These are phyloP conservation scores for Glyphotaelius pellucidus DNA, from an alignment of 2,888 invertebrate species.

Conservation along the genomic window DNA sequence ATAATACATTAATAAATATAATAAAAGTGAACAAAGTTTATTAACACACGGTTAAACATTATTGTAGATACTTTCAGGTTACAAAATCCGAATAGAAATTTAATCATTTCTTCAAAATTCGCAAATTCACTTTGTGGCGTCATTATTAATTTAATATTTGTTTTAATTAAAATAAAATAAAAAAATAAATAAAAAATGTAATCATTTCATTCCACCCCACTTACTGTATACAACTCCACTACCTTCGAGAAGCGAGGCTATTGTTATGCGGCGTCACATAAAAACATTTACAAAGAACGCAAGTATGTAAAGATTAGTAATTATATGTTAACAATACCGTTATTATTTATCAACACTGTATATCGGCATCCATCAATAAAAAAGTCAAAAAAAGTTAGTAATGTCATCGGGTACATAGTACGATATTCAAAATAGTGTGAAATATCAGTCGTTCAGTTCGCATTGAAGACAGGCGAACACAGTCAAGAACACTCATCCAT, in stretches of 20 bases:
- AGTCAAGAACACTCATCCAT: background rate
- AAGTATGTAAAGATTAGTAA: background rate
- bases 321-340: background rate
- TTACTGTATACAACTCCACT: background rate
- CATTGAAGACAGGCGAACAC: background rate
- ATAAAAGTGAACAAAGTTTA: background rate
- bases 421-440: background rate
- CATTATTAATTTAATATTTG: too few relatives aligned
- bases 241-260: background rate
- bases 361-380: background rate
- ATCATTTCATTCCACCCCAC: background rate
- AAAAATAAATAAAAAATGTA: too few relatives aligned
- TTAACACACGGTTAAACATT: background rate
- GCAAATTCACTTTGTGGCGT: too few relatives aligned
- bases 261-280: background rate
- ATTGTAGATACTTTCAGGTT: background rate
- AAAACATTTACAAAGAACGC: background rate
- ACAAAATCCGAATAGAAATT: background rate
- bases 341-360: background rate
- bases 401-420: background rate
- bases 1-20: too few relatives aligned
- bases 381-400: background rate
- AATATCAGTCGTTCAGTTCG: background rate
- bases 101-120: too few relatives aligned
- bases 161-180: too few relatives aligned